Evolutionary conservation across 2,888 invertebrate genomes (phyloP).

Genomic region (Automeris io): DNA sequence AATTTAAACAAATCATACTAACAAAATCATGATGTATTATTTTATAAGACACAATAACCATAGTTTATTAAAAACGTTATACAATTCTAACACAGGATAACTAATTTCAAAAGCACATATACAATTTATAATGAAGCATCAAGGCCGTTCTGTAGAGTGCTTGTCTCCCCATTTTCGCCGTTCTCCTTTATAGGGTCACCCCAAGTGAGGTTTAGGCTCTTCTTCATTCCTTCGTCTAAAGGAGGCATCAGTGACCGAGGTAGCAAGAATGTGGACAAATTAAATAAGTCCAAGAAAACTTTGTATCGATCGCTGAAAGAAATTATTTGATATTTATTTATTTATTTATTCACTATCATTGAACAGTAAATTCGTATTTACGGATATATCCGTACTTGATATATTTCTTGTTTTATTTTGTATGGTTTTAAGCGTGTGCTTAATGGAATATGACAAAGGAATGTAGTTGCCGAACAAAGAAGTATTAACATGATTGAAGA

Average conservation of each 20-base stretch:
- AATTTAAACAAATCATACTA: too few species aligned
- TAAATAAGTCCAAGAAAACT: slow-evolving; percentile 98
- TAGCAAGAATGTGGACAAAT: slow-evolving; percentile 96
- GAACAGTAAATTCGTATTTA: neutral
- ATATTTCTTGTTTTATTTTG: too few species aligned
- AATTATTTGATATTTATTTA: neutral
- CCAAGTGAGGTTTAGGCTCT: slow-evolving; percentile 80
- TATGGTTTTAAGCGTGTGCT: too few species aligned
- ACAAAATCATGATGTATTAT: too few species aligned
- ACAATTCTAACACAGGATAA: too few species aligned
- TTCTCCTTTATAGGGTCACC: slow-evolving; percentile 42
- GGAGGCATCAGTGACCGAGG: slow-evolving; percentile 95
- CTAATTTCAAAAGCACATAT: too few species aligned
- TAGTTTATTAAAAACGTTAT: too few species aligned
- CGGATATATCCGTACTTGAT: too few species aligned
- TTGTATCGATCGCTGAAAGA: slow-evolving; percentile 96
- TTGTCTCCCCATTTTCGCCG: slow-evolving; percentile 18
- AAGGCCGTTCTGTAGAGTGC: slow-evolving; percentile 18
- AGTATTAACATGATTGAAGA: too few species aligned
- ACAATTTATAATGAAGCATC: slow-evolving; percentile 33
- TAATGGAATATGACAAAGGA: too few species aligned
- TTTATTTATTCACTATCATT: neutral
- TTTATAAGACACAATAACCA: too few species aligned
- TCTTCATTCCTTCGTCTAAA: slow-evolving; percentile 88
- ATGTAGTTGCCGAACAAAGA: too few species aligned